Conservation (phyloP, 2,797 vertebrate species). For the Enteromius thamalakanensis region DNA sequence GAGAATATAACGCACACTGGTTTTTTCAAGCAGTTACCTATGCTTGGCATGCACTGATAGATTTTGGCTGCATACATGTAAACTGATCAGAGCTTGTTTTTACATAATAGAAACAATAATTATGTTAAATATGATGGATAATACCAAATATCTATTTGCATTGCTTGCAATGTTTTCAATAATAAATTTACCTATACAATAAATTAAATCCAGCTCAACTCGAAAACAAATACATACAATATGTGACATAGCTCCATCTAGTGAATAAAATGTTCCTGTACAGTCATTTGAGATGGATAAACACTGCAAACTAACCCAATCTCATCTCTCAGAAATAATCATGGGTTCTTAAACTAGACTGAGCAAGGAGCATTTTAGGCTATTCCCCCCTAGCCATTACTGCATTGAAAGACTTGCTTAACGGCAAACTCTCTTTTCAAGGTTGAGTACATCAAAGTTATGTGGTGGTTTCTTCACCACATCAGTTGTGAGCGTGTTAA, state of each 20-base stretch:
- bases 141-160: background rate
- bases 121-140: background rate
- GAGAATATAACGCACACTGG: slow-evolving; percentile 30
- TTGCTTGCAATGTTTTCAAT: background rate
- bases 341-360: background rate
- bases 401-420: slow-evolving; percentile 2
- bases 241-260: slow-evolving; percentile 71
- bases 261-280: slow-evolving; percentile 56
- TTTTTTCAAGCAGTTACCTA: slow-evolving; percentile 20
- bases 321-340: background rate
- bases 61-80: background rate
- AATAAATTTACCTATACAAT: background rate
- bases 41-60: background rate
- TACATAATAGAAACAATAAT: background rate
- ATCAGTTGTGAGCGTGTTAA: slow-evolving; percentile 9
- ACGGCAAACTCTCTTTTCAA: slow-evolving; percentile 16
- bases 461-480: slow-evolving; percentile 15
- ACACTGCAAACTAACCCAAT: background rate
- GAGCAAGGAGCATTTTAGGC: background rate
- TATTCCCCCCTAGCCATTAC: background rate
- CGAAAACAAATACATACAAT: slow-evolving; percentile 1
- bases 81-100: background rate
- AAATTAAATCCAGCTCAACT: background rate
- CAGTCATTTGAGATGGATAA: background rate
- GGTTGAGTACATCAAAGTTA: slow-evolving; percentile 26